Percentiles rank a stretch among this genome's conserved stretches.
These are phyloP conservation scores for Etheostoma nigrum DNA, from an alignment of 2,797 vertebrate genomes.

Conservation along the genomic window DNA sequence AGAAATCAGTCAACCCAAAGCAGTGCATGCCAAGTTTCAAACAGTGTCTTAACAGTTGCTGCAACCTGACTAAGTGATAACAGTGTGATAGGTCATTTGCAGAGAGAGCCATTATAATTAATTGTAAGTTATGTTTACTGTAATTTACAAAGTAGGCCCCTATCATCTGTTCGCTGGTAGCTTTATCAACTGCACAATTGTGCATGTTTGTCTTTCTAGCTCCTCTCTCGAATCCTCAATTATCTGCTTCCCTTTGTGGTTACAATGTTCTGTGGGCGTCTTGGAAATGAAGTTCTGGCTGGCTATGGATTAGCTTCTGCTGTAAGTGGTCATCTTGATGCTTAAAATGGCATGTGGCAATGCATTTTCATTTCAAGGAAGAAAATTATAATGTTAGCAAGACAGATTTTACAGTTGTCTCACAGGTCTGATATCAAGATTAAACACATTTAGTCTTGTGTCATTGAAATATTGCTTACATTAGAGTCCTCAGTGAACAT, in stretches of 20 bases:
- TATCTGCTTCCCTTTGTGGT: constrained; percentile 82
- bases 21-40: constrained; percentile 23
- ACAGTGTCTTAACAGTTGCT: not conserved
- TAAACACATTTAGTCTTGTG: not conserved
- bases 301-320: constrained; percentile 83
- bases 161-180: constrained; percentile 12
- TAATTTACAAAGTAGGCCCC: not conserved
- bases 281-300: constrained; percentile 83
- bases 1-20: constrained; percentile 28
- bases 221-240: constrained; percentile 79
- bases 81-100: constrained; percentile 9
- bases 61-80: not conserved
- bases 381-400: not conserved
- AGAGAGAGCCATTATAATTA: not conserved
- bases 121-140: constrained; percentile 5
- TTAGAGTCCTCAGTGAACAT: not conserved
- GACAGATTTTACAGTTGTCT: constrained; percentile 7
- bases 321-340: constrained; percentile 68
- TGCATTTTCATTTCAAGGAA: constrained; percentile 11
- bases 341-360: not conserved
- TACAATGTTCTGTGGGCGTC: constrained; percentile 84
- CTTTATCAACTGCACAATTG: constrained; percentile 23
- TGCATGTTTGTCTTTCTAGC: constrained; percentile 67
- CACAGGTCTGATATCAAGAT: constrained; percentile 20
- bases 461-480: not conserved